Conservation (phyloP, 2,113 vertebrate genomes). For the Mastomys coucha region DNA sequence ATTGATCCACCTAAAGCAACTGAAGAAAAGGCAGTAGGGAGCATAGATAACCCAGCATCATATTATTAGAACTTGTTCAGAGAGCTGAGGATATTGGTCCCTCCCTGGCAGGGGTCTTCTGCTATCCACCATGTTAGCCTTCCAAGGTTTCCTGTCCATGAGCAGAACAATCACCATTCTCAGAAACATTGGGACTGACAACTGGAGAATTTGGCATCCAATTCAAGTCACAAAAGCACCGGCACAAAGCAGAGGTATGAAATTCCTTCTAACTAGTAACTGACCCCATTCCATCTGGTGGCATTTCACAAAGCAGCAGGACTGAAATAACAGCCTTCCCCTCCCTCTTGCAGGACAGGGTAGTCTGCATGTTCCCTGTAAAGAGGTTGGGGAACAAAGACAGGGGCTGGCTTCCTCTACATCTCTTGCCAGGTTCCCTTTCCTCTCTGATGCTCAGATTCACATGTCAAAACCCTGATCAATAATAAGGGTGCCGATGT, state of each 20-base stretch:
- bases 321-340: no score
- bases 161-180: not conserved
- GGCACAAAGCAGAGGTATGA: not conserved
- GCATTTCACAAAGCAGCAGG: not conserved
- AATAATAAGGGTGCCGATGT: not conserved
- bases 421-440: not conserved
- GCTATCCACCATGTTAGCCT: not conserved
- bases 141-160: not conserved
- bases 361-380: rapidly evolving
- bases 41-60: not conserved
- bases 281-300: not conserved
- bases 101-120: not conserved
- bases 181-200: not conserved
- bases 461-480: not conserved
- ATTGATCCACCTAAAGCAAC: not conserved
- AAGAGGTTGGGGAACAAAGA: not conserved
- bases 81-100: not conserved
- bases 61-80: not conserved
- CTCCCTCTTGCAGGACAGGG: no score
- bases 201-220: not conserved
- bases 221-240: not conserved
- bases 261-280: not conserved
- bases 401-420: not conserved
- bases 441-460: not conserved
- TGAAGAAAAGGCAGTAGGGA: not conserved